Conservation (phyloP, 2,888 invertebrate genomes). For the Melitaea athalia region DNA sequence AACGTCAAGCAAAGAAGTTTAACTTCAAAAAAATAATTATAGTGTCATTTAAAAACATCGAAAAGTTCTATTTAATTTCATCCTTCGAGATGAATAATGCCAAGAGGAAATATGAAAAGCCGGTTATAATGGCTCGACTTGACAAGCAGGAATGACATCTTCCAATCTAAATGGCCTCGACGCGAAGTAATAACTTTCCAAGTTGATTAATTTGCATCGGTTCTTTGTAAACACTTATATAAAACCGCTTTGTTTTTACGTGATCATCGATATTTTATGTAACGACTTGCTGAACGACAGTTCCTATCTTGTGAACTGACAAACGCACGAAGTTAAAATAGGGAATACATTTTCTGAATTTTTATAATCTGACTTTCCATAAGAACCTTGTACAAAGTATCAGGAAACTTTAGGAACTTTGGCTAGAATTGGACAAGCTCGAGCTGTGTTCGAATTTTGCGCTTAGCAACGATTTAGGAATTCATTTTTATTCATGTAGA, state of each 20-base stretch:
- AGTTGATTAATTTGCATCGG: constrained; percentile 25
- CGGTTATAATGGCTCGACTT: constrained; percentile 22
- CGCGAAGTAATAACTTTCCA: constrained; percentile 18
- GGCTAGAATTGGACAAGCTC: too few relatives aligned
- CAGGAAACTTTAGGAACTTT: too few relatives aligned
- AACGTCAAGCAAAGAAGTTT: too few relatives aligned
- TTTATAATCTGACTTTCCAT: too few relatives aligned
- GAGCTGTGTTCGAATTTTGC: too few relatives aligned
- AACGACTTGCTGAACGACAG: neutral
- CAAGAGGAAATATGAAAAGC: constrained; percentile 16
- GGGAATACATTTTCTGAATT: too few relatives aligned
- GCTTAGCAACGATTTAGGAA: too few relatives aligned
- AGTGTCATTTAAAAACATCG: neutral
- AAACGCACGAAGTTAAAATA: too few relatives aligned
- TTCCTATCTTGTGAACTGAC: too few relatives aligned
- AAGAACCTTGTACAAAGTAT: too few relatives aligned
- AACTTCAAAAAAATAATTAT: neutral
- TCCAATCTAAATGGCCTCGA: constrained; percentile 20
- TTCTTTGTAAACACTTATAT: constrained; percentile 12
- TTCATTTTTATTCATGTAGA: too few relatives aligned
- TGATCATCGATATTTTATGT: neutral
- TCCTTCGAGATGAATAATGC: constrained; percentile 5
- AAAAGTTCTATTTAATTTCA: constrained; percentile 15
- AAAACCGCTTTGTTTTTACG: neutral
- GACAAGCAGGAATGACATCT: constrained; percentile 32